Base-by-base conservation (phyloP, 64 coral and sea anemone species). In the Pocillopora damicornis region DNA sequence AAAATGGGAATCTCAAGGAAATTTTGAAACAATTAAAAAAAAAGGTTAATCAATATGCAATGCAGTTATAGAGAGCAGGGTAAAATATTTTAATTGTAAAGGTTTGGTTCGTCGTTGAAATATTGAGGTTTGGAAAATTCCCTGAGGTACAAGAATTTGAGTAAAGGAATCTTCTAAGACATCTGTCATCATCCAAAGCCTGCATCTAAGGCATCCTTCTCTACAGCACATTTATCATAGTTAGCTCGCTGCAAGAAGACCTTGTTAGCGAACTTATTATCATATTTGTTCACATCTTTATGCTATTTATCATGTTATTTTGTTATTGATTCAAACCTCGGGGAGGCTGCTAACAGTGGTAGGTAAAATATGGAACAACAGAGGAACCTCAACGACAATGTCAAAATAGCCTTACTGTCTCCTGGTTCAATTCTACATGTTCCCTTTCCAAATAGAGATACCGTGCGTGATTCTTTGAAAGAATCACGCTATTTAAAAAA, bases 251-350 rank as follows among this genome's bases (percentile, higher is more conserved):
- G 11, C 20, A 71, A 71, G 75, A 20, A 18, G 51, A 42, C 16
- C 75, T 77, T 77, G 75, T 45, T 77, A 77, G 36, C 75, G 75
- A 77, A 56, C 35, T 37, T 77, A 4, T 56, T 77, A 56, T 77
- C 75, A 11, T n/a, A 23, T 23, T 71, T 71, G 67, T 71, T 71
- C 67, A 26, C 9, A 25, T 11, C n/a, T 71, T 71, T 71, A 11
- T 23, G 22, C 22, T 71, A 23, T 71, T 71, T n/a, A 71, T 71
- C 67, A 71, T 71, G 22, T 20, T n/a, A 68, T 68, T 20, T 22
- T 64, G 14, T 2, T 18, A 17, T 16, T 64, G 14, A 64, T 64
- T 18, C 14, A 0, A 64, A 64, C 20, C 20, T 16, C 13, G 20
- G 11, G 5, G 13, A 64, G 62, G 5, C 20, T 64, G 14, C 14